Evolutionary conservation across 2,113 vertebrate species (phyloP), one percentile per base, ranked within the genome.

Genomic region (Petromus typicus): DNA sequence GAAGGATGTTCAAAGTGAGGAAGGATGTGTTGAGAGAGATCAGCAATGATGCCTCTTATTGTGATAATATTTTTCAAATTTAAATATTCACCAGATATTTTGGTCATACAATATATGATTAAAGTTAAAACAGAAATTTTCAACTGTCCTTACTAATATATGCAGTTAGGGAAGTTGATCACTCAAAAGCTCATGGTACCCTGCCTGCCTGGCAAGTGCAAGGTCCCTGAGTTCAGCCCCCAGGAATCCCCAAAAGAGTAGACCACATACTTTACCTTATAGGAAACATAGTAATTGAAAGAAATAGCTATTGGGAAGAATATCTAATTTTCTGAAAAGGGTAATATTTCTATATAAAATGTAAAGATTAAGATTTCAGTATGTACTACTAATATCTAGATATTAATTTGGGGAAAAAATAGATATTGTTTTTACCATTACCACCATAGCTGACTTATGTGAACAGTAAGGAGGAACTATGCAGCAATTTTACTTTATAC

Each of bases 401-500:
- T 61, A 75, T 59, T 83, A 90, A 66, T 85, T 89, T 9, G n/a
- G 25, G 27, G 11, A 27, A 75, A 88, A 83, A 75, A 86, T n/a
- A 57, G 7, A 57, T 81, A 64, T 5, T 69, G 6, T 34, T 59
- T 92, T 92, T 69, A 82, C 27, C 34, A 34, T 51, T 69, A 59
- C 61, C n/a, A 93, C 71, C 66, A 16, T 18, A 83, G 92, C 34
- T 73, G 7, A 27, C 48, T 95, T 87, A n/a, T 56, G 67, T 45
- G 69, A 84, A 93, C 2, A 66, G 30, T 10, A 86, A 94, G 30
- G 63, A 56, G 73, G 92, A 93, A 86, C 82, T 87, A 81, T 90
- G 76, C 69, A 95, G 90, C 57, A 92, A 75, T 91, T 96, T 92
- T 75, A 66, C 18, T 86, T 63, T 45, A 48, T 76, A 48, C n/a